These are phyloP conservation scores for Palloptera scutellata DNA, from an alignment of 2,888 invertebrate genomes.

Conservation along the genomic window DNA sequence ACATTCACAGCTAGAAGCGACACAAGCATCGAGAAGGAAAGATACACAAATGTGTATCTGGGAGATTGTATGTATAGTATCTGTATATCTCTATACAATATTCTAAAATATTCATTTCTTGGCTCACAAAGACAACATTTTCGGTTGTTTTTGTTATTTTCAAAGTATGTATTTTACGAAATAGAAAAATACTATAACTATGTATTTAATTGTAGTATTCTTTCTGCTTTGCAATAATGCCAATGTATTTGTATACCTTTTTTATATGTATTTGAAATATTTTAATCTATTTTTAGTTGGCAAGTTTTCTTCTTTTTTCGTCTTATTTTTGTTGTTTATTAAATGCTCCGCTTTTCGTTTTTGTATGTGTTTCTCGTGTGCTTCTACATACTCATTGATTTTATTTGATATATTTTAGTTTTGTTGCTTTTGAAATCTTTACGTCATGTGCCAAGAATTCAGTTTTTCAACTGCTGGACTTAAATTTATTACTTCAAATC, in stretches of 20 bases:
- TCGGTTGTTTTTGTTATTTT: slow-evolving; percentile 47
- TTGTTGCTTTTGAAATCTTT: slow-evolving; percentile 35
- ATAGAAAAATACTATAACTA: slow-evolving; percentile 5
- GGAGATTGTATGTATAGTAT: too few species aligned
- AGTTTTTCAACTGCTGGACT: slow-evolving; percentile 40
- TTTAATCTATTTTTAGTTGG: slow-evolving; percentile 53
- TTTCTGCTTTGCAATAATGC: slow-evolving; percentile 1
- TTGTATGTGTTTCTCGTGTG: slow-evolving; percentile 3
- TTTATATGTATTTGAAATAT: slow-evolving; percentile 26
- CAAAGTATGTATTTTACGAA: slow-evolving; percentile 52
- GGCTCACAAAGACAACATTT: not conserved
- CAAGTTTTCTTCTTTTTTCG: slow-evolving; percentile 49
- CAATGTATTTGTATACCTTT: slow-evolving; percentile 12
- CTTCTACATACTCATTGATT: not conserved
- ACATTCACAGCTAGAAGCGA: too few species aligned
- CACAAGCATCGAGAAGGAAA: too few species aligned
- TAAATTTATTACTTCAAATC: slow-evolving; percentile 17
- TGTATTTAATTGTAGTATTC: slow-evolving; percentile 13
- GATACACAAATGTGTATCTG: too few species aligned
- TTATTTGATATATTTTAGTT: slow-evolving; percentile 4
- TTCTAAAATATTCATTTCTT: too few species aligned
- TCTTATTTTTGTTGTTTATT: slow-evolving; percentile 43
- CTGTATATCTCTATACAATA: too few species aligned
- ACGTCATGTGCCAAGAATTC: slow-evolving; percentile 54
- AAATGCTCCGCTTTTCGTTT: slow-evolving; percentile 41